Conservation (phyloP, 2,888 invertebrate genomes). For the Ceramica pisi region DNA sequence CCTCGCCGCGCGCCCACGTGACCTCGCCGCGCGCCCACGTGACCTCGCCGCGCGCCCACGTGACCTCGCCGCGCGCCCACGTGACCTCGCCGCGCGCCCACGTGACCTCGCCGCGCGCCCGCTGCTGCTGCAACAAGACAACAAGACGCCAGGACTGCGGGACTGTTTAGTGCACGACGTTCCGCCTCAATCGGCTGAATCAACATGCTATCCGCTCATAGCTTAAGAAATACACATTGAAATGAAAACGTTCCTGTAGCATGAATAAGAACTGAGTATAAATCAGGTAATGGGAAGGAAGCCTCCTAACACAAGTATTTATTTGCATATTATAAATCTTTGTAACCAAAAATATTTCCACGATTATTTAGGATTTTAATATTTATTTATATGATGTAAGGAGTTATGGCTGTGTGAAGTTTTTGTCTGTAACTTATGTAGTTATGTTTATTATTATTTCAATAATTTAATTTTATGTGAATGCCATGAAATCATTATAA, state of each 20-base stretch:
- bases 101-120: not conserved
- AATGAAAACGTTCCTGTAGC: conserved; percentile 76
- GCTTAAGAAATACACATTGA: conserved; percentile 66
- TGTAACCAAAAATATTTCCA: conserved; percentile 86
- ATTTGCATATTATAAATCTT: conserved; percentile 81
- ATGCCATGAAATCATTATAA: conserved; percentile 52
- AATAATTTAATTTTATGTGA: conserved; percentile 64
- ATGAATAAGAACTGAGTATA: conserved; percentile 67
- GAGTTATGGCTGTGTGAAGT: conserved; percentile 89
- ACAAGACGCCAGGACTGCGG: too few species aligned
- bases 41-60: conserved; percentile 1
- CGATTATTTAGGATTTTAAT: conserved; percentile 79
- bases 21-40: too few species aligned
- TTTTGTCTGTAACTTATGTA: conserved; percentile 86
- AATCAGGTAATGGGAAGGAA: conserved; percentile 69
- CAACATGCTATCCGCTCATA: conserved; percentile 63
- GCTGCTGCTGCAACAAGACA: conserved; percentile 34
- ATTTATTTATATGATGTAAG: conserved; percentile 85
- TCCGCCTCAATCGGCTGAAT: conserved; percentile 34
- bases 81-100: not conserved
- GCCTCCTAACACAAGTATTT: conserved; percentile 77
- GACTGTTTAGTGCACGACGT: conserved; percentile 45
- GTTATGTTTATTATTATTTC: conserved; percentile 75
- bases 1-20: not conserved
- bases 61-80: conserved; percentile 8